phyloP scores from a whole-genome alignment of 1,140 invertebrate species.

The Cyclargus thomasi region DNA sequence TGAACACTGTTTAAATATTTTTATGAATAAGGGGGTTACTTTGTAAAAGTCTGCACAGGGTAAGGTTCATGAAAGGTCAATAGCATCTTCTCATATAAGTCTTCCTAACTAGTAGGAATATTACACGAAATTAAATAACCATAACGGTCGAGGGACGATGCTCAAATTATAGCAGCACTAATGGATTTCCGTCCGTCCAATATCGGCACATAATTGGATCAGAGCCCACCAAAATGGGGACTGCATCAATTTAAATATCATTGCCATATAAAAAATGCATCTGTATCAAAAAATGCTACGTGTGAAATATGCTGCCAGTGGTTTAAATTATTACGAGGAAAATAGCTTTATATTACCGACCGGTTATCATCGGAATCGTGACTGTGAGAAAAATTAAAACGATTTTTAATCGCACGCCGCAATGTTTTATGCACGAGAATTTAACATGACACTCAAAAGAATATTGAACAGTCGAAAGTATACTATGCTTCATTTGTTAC shows the following conservation, averaged over 20 bases:
- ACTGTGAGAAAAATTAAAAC: neutral
- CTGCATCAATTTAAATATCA: slow-evolving; percentile 18
- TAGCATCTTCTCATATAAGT: neutral
- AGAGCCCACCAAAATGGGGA: slow-evolving; percentile 23
- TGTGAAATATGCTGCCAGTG: slow-evolving; percentile 8
- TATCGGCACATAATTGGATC: slow-evolving; percentile 51
- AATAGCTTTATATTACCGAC: neutral
- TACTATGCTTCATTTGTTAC: no score
- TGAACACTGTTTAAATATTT: no score
- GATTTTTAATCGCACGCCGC: neutral
- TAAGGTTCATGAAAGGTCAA: no score
- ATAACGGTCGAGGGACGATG: slow-evolving; percentile 21
- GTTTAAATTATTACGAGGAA: slow-evolving; percentile 2
- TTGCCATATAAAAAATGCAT: slow-evolving; percentile 14
- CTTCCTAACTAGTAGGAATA: slow-evolving; percentile 4
- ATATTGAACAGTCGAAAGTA: no score
- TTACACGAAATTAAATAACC: slow-evolving; percentile 11
- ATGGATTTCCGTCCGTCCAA: slow-evolving; percentile 41
- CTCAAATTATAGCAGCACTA: slow-evolving; percentile 38
- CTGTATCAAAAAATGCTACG: neutral
- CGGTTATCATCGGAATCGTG: neutral
- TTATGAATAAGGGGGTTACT: no score
- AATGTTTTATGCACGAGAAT: no score
- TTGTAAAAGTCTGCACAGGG: no score
- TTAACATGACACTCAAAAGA: no score